Evolutionary conservation across 2,113 vertebrate genomes (phyloP), one percentile per base, ranked within the genome.

Genomic region (Probosciger aterrimus): DNA sequence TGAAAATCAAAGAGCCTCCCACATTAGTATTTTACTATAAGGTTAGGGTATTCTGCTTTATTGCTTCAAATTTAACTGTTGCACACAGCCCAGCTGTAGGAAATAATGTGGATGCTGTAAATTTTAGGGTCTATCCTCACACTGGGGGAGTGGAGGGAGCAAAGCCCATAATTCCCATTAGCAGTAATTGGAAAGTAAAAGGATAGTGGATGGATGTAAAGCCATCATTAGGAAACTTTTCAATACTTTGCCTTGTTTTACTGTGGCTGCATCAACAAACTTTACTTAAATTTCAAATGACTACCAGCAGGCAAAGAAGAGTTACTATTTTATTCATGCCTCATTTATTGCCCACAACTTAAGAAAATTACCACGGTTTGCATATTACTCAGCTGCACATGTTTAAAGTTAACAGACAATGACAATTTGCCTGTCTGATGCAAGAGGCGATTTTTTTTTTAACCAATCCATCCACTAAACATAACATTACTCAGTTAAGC

Each of bases 281-380:
- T 95, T 95, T 65, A 95, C 76, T 96, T 90, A 95, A 83, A 92
- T 95, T 96, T 96, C 71, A 96, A 87, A 97, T 89, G 25, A 97
- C 75, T 89, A 94, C 37, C 74, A 96, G 92, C 64, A 93, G 86
- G 27, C 30, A 94, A 86, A 60, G 76, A 97, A 97, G 87, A 95
- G 93, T 62, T 92, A 85, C 75, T 83, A 57, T 69, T 96, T 93
- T 85, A 96, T 87, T 95, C 83, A 95, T 88, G 75, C 93, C 89
- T 96, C 94, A 95, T 97, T 97, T 97, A 93, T 80, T 97, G 90
- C 76, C 82, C 91, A 96, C 75, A 90, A 92, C 73, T 86, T 88
- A 33, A 97, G 96, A 96, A 97, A 97, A 97, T 87, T 84, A 97
- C 64, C 87, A 97, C 41, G 24, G 95, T 98, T 97, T 92, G 67